Conservation (phyloP, 1,140 invertebrate species). For the Lerema accius region DNA sequence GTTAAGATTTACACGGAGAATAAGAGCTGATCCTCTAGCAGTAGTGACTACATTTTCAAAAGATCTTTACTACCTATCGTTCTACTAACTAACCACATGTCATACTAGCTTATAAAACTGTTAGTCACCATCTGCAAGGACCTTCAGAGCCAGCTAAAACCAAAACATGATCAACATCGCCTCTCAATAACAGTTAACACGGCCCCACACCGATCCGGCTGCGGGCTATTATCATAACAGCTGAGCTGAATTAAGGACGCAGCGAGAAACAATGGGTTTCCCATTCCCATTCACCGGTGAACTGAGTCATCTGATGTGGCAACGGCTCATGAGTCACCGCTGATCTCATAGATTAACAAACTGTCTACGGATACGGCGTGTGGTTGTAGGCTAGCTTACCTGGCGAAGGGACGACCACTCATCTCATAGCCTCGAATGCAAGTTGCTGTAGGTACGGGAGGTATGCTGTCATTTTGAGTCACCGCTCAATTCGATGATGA, state of each 20-base stretch:
- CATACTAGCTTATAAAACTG: too few species aligned
- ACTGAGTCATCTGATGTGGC: conserved; percentile 65
- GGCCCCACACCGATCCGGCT: not conserved
- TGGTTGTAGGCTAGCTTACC: conserved; percentile 24
- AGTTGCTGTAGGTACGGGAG: not conserved
- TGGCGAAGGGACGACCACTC: conserved; percentile 18
- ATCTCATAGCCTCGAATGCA: too few species aligned
- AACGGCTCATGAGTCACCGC: conserved; percentile 46
- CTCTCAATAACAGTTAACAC: conserved; percentile 19
- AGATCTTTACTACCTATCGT: too few species aligned
- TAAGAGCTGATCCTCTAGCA: too few species aligned
- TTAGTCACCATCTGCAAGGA: too few species aligned
- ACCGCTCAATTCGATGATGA: conserved; percentile 7
- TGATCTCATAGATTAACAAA: conserved; percentile 64
- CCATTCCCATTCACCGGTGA: conserved; percentile 63
- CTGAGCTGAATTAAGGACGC: conserved; percentile 61
- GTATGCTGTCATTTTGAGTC: conserved; percentile 31
- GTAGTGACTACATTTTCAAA: too few species aligned
- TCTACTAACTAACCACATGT: too few species aligned
- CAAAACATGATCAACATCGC: too few species aligned
- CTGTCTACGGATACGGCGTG: conserved; percentile 42
- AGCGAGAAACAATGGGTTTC: conserved; percentile 72
- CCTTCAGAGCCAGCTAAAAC: too few species aligned
- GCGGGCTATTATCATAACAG: conserved; percentile 49
- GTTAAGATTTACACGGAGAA: too few species aligned